Evolutionary conservation across 2,888 invertebrate species (phyloP).

Genomic region (Aspidapion aeneum): DNA sequence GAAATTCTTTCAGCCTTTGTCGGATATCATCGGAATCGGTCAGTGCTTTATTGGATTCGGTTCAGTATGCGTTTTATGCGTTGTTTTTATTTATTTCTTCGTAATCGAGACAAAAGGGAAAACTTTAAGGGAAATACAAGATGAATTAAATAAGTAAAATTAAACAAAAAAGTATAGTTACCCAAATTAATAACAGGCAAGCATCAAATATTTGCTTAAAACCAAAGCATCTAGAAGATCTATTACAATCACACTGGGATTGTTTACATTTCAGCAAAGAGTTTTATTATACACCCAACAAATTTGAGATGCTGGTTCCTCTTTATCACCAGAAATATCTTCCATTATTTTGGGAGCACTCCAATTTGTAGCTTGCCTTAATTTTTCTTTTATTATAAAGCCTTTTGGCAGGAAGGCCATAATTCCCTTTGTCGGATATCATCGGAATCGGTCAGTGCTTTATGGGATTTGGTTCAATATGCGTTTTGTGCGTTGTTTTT

Average conservation of each 20-base stretch:
- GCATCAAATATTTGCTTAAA: background rate
- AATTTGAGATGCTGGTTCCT: slow-evolving; percentile 1
- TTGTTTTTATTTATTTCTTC: background rate
- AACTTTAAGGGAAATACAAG: background rate
- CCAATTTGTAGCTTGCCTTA: background rate
- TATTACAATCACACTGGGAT: background rate
- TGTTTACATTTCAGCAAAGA: background rate
- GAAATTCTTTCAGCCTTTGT: background rate
- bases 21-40: background rate
- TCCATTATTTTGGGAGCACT: background rate
- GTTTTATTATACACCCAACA: background rate
- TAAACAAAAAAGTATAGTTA: no score
- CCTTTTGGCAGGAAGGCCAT: background rate
- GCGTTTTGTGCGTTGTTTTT: background rate
- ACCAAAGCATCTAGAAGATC: background rate
- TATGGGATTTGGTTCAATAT: background rate
- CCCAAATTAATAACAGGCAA: no score
- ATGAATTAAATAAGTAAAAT: background rate
- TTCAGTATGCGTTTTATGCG: background rate
- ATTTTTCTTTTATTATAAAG: background rate
- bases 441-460: background rate
- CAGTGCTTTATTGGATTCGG: background rate
- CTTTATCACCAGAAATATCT: background rate
- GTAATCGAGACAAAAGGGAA: slow-evolving; percentile 2
- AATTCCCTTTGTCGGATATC: background rate